phyloP scores from a whole-genome alignment of 1,140 invertebrate species.

The Euschistus heros region DNA sequence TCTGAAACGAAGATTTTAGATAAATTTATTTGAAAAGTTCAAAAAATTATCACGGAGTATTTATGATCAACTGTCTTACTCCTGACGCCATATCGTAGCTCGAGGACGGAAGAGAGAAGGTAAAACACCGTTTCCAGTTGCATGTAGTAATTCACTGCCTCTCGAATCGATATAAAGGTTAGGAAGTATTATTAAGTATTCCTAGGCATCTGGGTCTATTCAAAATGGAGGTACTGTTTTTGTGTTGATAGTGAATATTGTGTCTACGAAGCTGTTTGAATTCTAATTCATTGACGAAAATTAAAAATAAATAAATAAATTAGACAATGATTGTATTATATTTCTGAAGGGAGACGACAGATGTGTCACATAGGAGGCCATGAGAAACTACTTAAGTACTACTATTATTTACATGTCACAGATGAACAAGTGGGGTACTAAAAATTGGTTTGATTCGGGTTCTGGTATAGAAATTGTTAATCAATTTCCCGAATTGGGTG shows the following conservation, averaged over 20 bases:
- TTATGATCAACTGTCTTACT: conserved; percentile 23
- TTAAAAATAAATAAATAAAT: too few relatives aligned
- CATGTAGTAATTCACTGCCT: not conserved
- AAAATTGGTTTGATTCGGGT: not conserved
- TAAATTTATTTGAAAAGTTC: not conserved
- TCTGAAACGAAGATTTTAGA: conserved; percentile 34
- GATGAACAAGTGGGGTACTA: conserved; percentile 13
- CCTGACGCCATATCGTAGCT: conserved; percentile 28
- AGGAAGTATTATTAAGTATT: not conserved
- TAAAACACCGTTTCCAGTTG: not conserved
- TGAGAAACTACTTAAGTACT: conserved; percentile 5
- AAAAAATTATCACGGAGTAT: not conserved
- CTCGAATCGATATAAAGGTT: not conserved
- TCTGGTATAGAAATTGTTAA: not conserved
- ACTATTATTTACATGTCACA: conserved; percentile 4
- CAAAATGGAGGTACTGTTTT: conserved; percentile 23
- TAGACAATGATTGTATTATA: too few relatives aligned
- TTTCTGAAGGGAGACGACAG: not conserved
- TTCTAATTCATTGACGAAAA: too few relatives aligned
- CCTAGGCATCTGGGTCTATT: not conserved
- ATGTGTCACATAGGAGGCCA: conserved; percentile 11
- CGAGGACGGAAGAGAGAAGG: conserved; percentile 17
- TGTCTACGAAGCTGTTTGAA: too few relatives aligned
- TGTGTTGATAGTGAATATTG: conserved; percentile 6
- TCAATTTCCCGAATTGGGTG: conserved; percentile 23